Base-by-base conservation (phyloP, 2,797 vertebrate genomes). In the Sebastes reedi region DNA sequence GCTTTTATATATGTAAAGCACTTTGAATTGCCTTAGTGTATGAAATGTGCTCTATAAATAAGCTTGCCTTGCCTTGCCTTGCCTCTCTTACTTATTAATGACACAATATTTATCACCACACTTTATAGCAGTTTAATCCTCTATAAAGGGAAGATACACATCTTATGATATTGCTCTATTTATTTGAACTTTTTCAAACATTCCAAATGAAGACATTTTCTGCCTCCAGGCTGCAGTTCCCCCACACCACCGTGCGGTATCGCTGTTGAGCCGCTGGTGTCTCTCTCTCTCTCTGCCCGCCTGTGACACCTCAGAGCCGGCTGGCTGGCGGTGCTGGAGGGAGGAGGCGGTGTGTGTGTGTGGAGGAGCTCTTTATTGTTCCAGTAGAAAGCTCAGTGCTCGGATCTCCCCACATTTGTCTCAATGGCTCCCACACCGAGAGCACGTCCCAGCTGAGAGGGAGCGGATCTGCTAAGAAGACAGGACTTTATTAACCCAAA, bases 401-500 rank as follows among this genome's bases (percentile, higher is more conserved):
- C 77, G 84, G 36, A 67, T 74, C 77, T 82, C 75, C 13, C 67
- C 76, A 77, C 91, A 80, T 89, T 94, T 66, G 76, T 69, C 7
- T 81, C 85, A 85, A 92, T 94, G 93, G 91, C 90, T 65, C 34
- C 92, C 72, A 8, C 73, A 2, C 85, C 62, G 72, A 83, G 70
- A 75, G 73, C 87, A 73, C 89, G 91, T 92, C 91, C 91, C 77
- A 83, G 83, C 88, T 93, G 91, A 94, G 88, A 87, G 84, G 69
- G 75, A 87, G 87, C 60, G 85, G 67, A 20, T 50, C 69, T 3
- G 64, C 73, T 22, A 60, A 24, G 60, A 61, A 4, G 2, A 58
- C 24, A 56, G 72, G 76, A 78, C 54, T 34, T 20, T 20, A 8
- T 3, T 1, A 13, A 11, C 5, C 39, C 3, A 3, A 67, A 77